Percentiles rank a stretch among this genome's conserved stretches.
phyloP scores from a whole-genome alignment of 2,888 invertebrate genomes.

The Sarcophaga subvicina region DNA sequence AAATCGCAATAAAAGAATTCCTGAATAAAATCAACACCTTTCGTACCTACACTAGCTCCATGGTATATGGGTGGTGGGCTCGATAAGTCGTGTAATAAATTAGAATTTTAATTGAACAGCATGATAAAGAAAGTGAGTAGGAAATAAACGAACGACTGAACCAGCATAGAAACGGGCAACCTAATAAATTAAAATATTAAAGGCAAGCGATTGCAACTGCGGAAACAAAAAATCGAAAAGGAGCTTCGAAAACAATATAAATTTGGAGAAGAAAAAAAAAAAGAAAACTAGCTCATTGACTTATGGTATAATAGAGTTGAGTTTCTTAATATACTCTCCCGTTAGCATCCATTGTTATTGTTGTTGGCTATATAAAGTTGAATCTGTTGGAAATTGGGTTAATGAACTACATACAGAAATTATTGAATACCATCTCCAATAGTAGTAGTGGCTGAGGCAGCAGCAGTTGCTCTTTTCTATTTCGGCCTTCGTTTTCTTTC shows the following conservation, averaged over 20 bases:
- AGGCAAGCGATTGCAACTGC: not conserved
- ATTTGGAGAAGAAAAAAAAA: not conserved
- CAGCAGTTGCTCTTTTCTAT: not conserved
- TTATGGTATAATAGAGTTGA: not conserved
- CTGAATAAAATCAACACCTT: conserved; percentile 15
- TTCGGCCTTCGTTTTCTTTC: not conserved
- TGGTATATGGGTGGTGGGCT: not conserved
- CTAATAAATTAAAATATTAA: conserved; percentile 11
- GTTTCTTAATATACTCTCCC: not conserved
- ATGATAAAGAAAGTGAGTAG: not conserved
- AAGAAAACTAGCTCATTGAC: not conserved
- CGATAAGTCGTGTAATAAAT: conserved; percentile 20
- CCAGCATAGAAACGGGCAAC: not conserved
- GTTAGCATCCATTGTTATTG: not conserved
- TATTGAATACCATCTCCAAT: conserved; percentile 25
- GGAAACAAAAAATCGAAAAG: not conserved
- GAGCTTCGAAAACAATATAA: not conserved
- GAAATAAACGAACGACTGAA: not conserved
- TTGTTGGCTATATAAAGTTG: conserved; percentile 7
- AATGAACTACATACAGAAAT: conserved; percentile 55
- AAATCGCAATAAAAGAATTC: not conserved
- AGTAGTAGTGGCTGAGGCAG: no score
- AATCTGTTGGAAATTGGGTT: conserved; percentile 45
- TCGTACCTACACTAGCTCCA: not conserved
- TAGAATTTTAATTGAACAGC: conserved; percentile 38